Conservation (phyloP, 2,113 vertebrate genomes). For the Numenius arquata region DNA sequence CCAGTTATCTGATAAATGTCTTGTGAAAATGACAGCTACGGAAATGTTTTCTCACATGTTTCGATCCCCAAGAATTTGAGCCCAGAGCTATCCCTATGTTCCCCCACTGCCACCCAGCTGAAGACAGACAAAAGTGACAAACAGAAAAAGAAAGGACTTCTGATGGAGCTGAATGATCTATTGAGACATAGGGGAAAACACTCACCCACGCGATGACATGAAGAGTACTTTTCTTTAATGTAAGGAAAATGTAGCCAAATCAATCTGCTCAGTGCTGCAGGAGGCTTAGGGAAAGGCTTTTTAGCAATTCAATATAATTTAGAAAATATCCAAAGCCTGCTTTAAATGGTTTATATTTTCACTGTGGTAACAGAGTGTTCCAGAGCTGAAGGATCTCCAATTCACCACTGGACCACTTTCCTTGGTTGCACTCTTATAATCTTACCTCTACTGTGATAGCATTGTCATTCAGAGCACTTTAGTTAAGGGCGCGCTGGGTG, state of each 20-base stretch:
- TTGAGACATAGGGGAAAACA: not conserved
- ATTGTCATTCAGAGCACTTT: not conserved
- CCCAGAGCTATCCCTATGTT: not conserved
- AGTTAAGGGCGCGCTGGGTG: not conserved
- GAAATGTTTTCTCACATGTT: not conserved
- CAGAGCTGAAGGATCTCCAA: not conserved
- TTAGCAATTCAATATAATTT: not conserved
- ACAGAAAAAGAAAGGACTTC: not conserved
- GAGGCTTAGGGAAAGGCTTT: not conserved
- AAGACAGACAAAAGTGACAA: not conserved
- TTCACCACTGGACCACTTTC: not conserved
- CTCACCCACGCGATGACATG: not conserved
- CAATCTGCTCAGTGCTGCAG: not conserved
- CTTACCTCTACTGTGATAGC: not conserved
- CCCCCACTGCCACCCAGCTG: not conserved
- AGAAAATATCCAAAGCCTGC: not conserved
- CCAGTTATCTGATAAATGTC: not conserved
- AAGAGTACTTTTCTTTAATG: not conserved
- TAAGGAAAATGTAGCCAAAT: not conserved
- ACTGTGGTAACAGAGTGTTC: not conserved
- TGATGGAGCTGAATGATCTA: not conserved
- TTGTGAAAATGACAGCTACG: not conserved
- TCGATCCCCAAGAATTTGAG: not conserved
- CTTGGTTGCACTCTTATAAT: not conserved
- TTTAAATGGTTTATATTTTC: not conserved